These are phyloP conservation scores for Anseranas semipalmata DNA, from an alignment of 2,113 vertebrate genomes.

Conservation along the genomic window DNA sequence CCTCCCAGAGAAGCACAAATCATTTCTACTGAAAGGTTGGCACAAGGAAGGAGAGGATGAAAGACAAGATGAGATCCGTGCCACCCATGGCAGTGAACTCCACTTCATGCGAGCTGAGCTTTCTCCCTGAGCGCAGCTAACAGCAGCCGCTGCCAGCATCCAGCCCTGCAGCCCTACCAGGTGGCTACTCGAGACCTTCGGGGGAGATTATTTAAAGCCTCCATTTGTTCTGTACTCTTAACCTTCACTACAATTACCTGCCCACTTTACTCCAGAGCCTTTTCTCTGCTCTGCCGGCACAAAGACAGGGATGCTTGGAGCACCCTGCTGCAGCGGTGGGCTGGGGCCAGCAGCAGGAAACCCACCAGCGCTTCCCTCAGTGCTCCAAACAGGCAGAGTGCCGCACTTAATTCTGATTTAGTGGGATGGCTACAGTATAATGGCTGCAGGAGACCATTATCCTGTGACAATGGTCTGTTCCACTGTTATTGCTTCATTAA, in stretches of 20 bases:
- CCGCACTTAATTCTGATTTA: constrained; percentile 48
- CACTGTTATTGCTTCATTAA: constrained; percentile 56
- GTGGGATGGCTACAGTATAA: constrained; percentile 29
- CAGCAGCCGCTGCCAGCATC: neutral
- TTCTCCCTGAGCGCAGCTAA: neutral
- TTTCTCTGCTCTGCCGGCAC: neutral
- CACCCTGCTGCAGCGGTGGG: constrained; percentile 44
- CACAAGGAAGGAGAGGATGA: neutral
- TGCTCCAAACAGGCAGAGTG: constrained; percentile 34
- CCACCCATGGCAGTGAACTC: fast-evolving
- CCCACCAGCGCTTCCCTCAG: neutral
- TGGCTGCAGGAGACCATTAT: constrained; percentile 57
- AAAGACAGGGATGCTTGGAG: neutral
- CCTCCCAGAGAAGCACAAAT: neutral
- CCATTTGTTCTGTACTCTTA: neutral
- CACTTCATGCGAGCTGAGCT: neutral
- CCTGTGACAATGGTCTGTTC: constrained; percentile 55
- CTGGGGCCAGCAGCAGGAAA: neutral
- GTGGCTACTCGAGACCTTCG: neutral
- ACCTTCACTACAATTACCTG: neutral
- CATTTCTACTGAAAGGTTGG: neutral
- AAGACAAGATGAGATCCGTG: neutral
- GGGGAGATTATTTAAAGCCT: neutral
- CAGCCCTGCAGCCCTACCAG: neutral
- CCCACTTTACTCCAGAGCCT: neutral